These are phyloP conservation scores for Neolamprologus tretocephalus DNA, from an alignment of 2,113 vertebrate species.

Conservation along the genomic window DNA sequence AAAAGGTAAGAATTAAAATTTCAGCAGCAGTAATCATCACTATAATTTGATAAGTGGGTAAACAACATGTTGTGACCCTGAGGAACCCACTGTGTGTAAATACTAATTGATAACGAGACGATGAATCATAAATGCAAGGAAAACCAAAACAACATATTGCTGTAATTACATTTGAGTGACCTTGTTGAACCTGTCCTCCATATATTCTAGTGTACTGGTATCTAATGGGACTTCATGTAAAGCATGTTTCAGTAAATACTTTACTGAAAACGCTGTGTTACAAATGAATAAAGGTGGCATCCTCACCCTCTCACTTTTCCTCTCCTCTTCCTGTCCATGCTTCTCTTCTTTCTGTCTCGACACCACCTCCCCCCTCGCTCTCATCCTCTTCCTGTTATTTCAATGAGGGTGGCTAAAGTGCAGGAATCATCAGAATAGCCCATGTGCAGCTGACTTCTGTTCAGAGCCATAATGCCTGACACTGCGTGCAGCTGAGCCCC, in stretches of 20 bases:
- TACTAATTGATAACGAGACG: neutral
- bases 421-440: constrained; percentile 10
- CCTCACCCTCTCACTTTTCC: neutral
- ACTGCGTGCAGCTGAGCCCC: constrained; percentile 44
- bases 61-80: neutral
- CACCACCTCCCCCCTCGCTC: neutral
- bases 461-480: constrained; percentile 23
- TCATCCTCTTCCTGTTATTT: constrained; percentile 35
- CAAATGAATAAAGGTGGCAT: neutral
- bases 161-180: neutral
- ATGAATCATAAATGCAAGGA: neutral
- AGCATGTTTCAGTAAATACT: neutral
- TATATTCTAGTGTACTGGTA: neutral
- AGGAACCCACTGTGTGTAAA: neutral
- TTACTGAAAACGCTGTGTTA: neutral
- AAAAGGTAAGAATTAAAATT: neutral
- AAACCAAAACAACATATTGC: neutral
- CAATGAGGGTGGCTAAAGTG: constrained; percentile 13
- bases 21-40: neutral
- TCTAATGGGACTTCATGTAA: neutral
- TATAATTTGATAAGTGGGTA: neutral
- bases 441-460: constrained; percentile 44
- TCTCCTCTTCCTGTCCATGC: neutral
- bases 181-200: neutral
- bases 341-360: neutral